phyloP scores from a whole-genome alignment of 2,888 invertebrate genomes.

The Mylabris sibirica region DNA sequence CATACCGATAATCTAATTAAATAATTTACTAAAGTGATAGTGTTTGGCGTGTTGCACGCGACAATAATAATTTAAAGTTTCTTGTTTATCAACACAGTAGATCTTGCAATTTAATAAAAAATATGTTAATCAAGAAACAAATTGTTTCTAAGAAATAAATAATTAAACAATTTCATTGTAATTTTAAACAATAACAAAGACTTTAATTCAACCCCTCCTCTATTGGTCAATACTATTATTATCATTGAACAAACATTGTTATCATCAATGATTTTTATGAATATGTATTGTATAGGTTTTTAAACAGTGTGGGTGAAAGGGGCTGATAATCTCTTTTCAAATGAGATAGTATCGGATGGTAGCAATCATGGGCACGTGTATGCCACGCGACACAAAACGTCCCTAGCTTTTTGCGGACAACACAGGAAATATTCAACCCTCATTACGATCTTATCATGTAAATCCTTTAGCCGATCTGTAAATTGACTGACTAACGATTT shows the following conservation, averaged over 20 bases:
- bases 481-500: conserved; percentile 51
- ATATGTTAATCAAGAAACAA: background rate
- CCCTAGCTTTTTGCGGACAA: conserved; percentile 43
- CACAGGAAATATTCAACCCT: conserved; percentile 51
- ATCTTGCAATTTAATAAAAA: conserved; percentile 5
- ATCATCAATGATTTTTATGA: conserved; percentile 23
- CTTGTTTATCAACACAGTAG: conserved; percentile 4
- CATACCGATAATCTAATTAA: conserved; percentile 21
- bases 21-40: conserved; percentile 19
- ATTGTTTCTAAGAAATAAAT: background rate
- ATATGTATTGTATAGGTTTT: conserved; percentile 33
- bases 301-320: conserved; percentile 30
- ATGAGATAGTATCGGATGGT: conserved; percentile 47
- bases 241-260: conserved; percentile 16
- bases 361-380: conserved; percentile 48
- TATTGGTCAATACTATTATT: background rate
- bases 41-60: conserved; percentile 23
- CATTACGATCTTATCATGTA: conserved; percentile 56
- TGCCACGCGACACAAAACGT: conserved; percentile 42
- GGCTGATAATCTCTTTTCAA: conserved; percentile 36
- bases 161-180: background rate
- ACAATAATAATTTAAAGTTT: conserved; percentile 22
- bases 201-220: background rate
- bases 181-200: background rate
- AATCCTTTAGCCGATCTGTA: conserved; percentile 59